phyloP scores from a whole-genome alignment of 2,797 vertebrate genomes.

The Brachyrhaphis roseni region DNA sequence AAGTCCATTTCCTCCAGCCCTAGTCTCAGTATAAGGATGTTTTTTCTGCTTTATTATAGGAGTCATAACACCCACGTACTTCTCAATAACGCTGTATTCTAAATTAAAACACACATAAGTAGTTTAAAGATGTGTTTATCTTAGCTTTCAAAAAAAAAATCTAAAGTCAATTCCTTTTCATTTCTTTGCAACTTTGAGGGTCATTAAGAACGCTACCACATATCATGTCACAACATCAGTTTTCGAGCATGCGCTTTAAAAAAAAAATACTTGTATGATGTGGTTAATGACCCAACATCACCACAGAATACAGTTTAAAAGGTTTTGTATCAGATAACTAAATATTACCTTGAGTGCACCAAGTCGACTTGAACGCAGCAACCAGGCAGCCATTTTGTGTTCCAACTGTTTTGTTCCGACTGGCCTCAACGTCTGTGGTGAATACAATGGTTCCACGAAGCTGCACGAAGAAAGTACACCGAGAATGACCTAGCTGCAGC shows the following conservation, averaged over 20 bases:
- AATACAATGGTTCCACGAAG: not conserved
- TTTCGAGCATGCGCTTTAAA: not conserved
- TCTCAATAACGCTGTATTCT: not conserved
- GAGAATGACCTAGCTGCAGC: too few species aligned
- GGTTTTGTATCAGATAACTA: not conserved
- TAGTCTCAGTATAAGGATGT: not conserved
- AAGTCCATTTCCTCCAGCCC: not conserved
- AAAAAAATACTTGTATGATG: not conserved
- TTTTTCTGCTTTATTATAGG: not conserved
- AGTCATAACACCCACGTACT: not conserved
- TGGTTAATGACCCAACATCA: not conserved
- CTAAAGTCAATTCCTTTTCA: not conserved
- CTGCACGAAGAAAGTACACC: not conserved
- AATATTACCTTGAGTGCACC: not conserved
- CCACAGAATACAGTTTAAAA: not conserved
- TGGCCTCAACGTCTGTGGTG: not conserved
- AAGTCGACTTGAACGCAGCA: not conserved
- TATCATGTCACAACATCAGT: not conserved
- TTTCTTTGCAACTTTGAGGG: not conserved
- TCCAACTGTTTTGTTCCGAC: not conserved
- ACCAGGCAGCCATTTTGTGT: conserved; percentile 3
- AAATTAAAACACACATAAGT: not conserved
- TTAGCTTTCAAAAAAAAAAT: not conserved
- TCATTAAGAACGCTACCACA: not conserved
- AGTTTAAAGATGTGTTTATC: not conserved